phyloP scores from a whole-genome alignment of 2,888 invertebrate genomes.

The Ophraella communa region DNA sequence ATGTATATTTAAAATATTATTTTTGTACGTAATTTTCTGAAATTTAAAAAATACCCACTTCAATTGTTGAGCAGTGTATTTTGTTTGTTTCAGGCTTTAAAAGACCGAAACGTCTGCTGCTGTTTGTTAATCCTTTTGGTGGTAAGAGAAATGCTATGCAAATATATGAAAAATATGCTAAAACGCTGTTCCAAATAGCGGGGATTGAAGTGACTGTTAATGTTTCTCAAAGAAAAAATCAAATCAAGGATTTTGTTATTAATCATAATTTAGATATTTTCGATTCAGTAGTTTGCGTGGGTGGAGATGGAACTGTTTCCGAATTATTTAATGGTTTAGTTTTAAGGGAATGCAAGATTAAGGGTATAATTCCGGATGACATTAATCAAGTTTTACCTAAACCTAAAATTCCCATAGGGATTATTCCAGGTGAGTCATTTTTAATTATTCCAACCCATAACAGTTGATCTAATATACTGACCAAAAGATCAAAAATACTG shows the following conservation, averaged over 20 bases:
- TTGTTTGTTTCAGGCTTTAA: constrained; percentile 61
- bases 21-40: too few relatives aligned
- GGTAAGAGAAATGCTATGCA: constrained; percentile 76
- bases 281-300: constrained; percentile 79
- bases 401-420: constrained; percentile 67
- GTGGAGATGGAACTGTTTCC: constrained; percentile 87
- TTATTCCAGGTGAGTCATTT: constrained; percentile 61
- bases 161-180: constrained; percentile 77
- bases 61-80: too few relatives aligned
- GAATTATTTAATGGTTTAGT: constrained; percentile 80
- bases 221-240: constrained; percentile 77
- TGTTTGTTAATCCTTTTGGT: constrained; percentile 86
- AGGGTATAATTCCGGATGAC: constrained; percentile 64
- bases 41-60: too few relatives aligned
- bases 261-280: constrained; percentile 65
- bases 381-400: constrained; percentile 61
- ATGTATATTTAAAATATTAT: too few relatives aligned
- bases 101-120: constrained; percentile 73
- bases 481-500: too few relatives aligned
- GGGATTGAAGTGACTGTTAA: constrained; percentile 71
- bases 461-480: too few relatives aligned
- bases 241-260: constrained; percentile 74
- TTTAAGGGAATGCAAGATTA: constrained; percentile 63
- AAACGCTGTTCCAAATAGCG: constrained; percentile 69
- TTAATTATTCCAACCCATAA: too few relatives aligned